Base-by-base conservation (phyloP, 2,113 vertebrate genomes). In the Phalacrocorax brasilianus region DNA sequence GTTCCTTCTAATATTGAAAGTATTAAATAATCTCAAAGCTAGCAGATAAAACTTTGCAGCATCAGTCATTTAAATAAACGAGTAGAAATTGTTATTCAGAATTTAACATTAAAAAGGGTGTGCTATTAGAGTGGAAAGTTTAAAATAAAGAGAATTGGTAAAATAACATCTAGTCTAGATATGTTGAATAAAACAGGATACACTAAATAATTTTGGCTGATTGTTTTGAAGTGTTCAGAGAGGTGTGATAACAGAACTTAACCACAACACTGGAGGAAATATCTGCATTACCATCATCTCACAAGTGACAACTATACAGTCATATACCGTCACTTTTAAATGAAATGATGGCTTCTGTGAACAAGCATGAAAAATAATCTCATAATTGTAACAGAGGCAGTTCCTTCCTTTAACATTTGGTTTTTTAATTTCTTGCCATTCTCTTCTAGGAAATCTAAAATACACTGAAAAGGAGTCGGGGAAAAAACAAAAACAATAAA, bases 401-500 rank as follows among this genome's bases (percentile, higher is more conserved):
- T 38, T 89, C 11, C 2, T 75, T 67, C 21, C 10, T 49, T 90
- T 27, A 63, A 10, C 4, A 38, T 40, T 70, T 61, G 0, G 15
- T 67, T 53, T 63, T 32, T 27, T 6, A 45, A 32, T 75, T 75
- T 88, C 11, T 62, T 82, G 27, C 42, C 1, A 50, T 67, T 88
- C 2, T 49, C 9, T 82, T 67, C 26, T 38, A 72, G 15, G 13
- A 90, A 82, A 63, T 58, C 45, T 11, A 38, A 58, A 81, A 71
- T 56, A 30, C 5, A 14, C 5, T 56, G 38, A 59, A 59, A 4
- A 3, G 8, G 2, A 2, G 1, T 67, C 7, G 12, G 3, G 10
- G 24, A 20, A 76, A 9, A 72, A 35, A 85, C 61, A 18, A 19
- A 56, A 68, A 68, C 12, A 33, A 3, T 5, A 35, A 6, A 74